Evolutionary conservation across 2,797 vertebrate genomes (phyloP), one percentile per base, ranked within the genome.

Genomic region (Leptatherina wallacei): DNA sequence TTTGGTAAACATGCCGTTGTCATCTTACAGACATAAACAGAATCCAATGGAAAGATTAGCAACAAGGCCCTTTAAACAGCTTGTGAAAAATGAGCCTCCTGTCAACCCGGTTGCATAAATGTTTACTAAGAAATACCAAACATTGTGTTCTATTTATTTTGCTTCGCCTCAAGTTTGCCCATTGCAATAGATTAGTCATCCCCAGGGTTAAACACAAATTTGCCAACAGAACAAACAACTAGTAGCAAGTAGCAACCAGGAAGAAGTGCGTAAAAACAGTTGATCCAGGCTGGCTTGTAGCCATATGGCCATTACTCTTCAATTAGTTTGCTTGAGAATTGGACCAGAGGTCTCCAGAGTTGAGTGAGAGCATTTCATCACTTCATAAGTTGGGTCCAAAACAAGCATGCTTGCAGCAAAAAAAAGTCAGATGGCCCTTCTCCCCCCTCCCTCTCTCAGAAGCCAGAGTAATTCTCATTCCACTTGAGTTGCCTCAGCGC

Each of bases 61-160:
- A 33, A 51, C 27, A 71, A 65, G 78, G 73, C 64, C 78, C 80
- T 82, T 88, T 85, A 89, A 91, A 91, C 87, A 87, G 82, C 86
- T 77, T 77, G 73, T 90, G 85, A 92, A 92, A 91, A 92, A 88
- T 42, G 86, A 91, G 83, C 83, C 82, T 83, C 83, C 76, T 73
- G 87, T 90, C 87, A 88, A 55, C 71, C 69, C 73, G 3, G 78
- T 86, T 87, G 65, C 90, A 91, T 87, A 92, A 93, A 92, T 88
- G 91, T 93, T 93, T 92, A 89, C 90, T 12, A 35, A 89, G 90
- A 91, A 92, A 93, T 91, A 90, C 84, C 87, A 92, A 93, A 92
- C 91, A 91, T 74, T 84, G 81, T 83, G 85, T 84, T 91, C 78
- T 91, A 86, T 92, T 94, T 94, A 91, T 93, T 94, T 92, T 83